These are phyloP conservation scores for Taenioides sp. DNA, from an alignment of 2,797 vertebrate genomes.

Conservation along the genomic window DNA sequence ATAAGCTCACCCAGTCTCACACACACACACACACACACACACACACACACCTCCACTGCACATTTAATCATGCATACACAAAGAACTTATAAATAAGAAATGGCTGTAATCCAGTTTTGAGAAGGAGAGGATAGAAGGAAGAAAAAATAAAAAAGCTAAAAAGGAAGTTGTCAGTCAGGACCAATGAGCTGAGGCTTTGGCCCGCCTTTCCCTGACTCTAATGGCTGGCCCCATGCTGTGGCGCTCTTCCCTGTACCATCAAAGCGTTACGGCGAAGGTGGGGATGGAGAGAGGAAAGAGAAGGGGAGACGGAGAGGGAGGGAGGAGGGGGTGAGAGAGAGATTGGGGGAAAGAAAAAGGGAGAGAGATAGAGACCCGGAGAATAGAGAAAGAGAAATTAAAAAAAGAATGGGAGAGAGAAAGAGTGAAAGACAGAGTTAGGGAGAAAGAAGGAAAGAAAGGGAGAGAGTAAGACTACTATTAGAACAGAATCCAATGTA, in stretches of 20 bases:
- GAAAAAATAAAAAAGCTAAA: constrained; percentile 18
- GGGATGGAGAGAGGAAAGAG: constrained; percentile 6
- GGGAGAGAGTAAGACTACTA: too few species aligned
- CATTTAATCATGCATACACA: constrained; percentile 42
- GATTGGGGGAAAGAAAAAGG: too few species aligned
- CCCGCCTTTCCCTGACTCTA: constrained; percentile 66
- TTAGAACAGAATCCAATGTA: too few species aligned
- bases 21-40: constrained; percentile 2
- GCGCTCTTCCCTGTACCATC: constrained; percentile 64
- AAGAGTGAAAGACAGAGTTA: too few species aligned
- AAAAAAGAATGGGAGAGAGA: too few species aligned
- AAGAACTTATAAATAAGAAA: constrained; percentile 40
- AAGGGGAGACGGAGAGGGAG: neutral
- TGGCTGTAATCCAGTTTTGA: constrained; percentile 23
- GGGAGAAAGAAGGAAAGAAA: too few species aligned
- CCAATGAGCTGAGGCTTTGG: constrained; percentile 64
- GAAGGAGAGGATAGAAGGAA: constrained; percentile 5
- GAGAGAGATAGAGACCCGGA: too few species aligned
- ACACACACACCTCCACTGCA: constrained; percentile 18
- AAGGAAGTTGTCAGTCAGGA: constrained; percentile 66
- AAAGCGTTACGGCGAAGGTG: constrained; percentile 45
- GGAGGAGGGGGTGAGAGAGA: too few species aligned
- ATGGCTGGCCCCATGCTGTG: constrained; percentile 70
- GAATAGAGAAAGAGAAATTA: too few species aligned
- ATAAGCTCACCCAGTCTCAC: constrained; percentile 46